phyloP scores from a whole-genome alignment of 2,888 invertebrate genomes.

The Drosophila nr. fundita region DNA sequence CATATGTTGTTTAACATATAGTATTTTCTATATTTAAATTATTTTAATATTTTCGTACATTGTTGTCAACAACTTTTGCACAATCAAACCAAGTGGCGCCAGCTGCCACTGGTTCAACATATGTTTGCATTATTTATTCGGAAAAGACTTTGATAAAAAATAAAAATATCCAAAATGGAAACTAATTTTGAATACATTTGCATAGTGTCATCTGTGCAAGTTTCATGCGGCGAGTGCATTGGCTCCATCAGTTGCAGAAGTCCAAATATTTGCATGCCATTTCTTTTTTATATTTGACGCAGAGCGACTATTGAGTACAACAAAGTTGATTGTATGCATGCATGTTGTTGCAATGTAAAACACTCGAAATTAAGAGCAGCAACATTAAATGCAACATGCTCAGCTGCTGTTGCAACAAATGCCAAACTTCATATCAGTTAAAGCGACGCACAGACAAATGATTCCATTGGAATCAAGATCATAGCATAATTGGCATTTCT shows the following conservation, averaged over 20 bases:
- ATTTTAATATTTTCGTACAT: slow-evolving; percentile 7
- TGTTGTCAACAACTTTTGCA: slow-evolving; percentile 25
- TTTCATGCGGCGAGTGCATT: slow-evolving; percentile 45
- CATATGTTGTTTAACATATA: neutral
- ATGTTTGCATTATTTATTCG: slow-evolving; percentile 12
- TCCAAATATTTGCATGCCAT: slow-evolving; percentile 69
- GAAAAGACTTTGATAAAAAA: slow-evolving; percentile 1
- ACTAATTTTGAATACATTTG: slow-evolving; percentile 82
- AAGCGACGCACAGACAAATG: neutral
- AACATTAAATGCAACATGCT: slow-evolving; percentile 65
- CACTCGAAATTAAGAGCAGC: slow-evolving; percentile 63
- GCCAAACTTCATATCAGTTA: slow-evolving; percentile 1
- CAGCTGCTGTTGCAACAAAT: slow-evolving; percentile 30
- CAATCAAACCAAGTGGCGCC: slow-evolving; percentile 30
- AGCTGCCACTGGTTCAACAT: slow-evolving; percentile 25
- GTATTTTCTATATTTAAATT: neutral
- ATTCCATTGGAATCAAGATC: neutral
- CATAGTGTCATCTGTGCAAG: slow-evolving; percentile 79
- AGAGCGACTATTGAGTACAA: slow-evolving; percentile 56
- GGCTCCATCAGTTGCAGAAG: slow-evolving; percentile 29
- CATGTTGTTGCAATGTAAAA: slow-evolving; percentile 56
- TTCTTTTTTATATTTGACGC: slow-evolving; percentile 25
- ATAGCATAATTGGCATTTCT: too few species aligned
- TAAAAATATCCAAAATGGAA: slow-evolving; percentile 60
- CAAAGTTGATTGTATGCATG: slow-evolving; percentile 26